Base-by-base conservation (phyloP, 2,113 vertebrate species). In the Uria aalge region DNA sequence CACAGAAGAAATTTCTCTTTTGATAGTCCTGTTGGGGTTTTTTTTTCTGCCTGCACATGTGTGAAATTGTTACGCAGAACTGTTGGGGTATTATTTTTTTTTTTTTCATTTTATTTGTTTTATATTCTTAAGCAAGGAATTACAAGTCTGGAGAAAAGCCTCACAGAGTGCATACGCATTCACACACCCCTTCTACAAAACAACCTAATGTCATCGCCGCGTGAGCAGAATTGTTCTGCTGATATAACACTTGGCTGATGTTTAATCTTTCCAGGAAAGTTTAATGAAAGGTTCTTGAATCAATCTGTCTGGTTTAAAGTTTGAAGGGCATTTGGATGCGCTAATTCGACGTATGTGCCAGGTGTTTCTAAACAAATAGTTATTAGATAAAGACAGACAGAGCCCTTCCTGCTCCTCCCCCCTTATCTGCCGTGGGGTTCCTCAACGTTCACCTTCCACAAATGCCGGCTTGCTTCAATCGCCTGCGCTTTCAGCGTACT, bases 221-320 rank as follows among this genome's bases (percentile, higher is more conserved):
- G 20, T 89, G 76, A 87, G 85, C 67, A 41, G 93, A 69, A 87
- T 90, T 40, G 38, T 62, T 92, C 53, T 88, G 88, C 86, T 96
- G 78, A 67, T 56, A 73, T 8, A 83, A 94, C 87, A 36, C 83
- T 29, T n/a, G 90, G 78, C 82, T 96, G 94, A 92, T 92, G 94
- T 94, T 97, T 96, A 96, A 97, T 94, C 86, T 92, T 95, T 97
- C 93, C 84, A 93, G 88, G 85, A 77, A 97, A 97, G 88, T 97
- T 97, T 95, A 92, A 87, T 60, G 95, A 90, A 92, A 89, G 92
- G 85, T 92, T 92, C 93, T 84, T 90, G 91, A 90, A 90, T 94
- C 92, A 86, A 89, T 95, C 85, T 50, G 59, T 80, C 92, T 96
- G 94, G 78, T 96, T 96, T 97, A 91, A 97, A 96, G 94, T 96